A percentile compares a stretch with the other conserved stretches of the same genome.
Conservation (phyloP, 2,888 invertebrate species). For the Amphimallon solstitiale region DNA sequence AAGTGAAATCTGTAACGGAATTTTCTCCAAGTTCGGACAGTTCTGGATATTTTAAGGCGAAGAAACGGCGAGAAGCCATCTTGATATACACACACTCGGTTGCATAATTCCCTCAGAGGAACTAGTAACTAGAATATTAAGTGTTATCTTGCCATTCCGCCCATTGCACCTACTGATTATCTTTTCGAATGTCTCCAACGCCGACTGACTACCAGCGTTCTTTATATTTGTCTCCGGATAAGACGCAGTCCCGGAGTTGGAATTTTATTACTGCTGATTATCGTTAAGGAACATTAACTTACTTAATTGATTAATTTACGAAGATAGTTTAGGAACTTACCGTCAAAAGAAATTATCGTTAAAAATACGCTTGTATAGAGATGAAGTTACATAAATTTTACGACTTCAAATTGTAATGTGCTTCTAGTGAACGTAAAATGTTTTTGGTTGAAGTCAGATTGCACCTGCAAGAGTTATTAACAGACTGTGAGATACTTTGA, state of each 20-base stretch:
- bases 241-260: slow-evolving; percentile 15
- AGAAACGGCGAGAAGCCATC: slow-evolving; percentile 41
- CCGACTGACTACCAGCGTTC: slow-evolving; percentile 48
- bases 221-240: slow-evolving; percentile 49
- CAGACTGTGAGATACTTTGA: too few relatives aligned
- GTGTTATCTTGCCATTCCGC: slow-evolving; percentile 57
- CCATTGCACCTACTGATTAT: slow-evolving; percentile 55
- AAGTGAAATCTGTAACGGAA: slow-evolving; percentile 5
- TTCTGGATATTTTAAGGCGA: slow-evolving; percentile 16
- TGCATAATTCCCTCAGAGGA: slow-evolving; percentile 46
- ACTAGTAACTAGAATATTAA: slow-evolving; percentile 57
- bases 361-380: slow-evolving; percentile 12
- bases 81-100: slow-evolving; percentile 44
- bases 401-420: slow-evolving; percentile 6
- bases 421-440: background rate
- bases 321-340: slow-evolving; percentile 14
- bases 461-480: background rate
- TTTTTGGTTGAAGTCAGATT: background rate
- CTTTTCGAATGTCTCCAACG: slow-evolving; percentile 48
- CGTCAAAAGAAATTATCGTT: slow-evolving; percentile 5
- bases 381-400: background rate
- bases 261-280: slow-evolving; percentile 11
- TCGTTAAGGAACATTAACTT: slow-evolving; percentile 17
- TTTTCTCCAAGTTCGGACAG: slow-evolving; percentile 15
- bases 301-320: slow-evolving; percentile 25